phyloP scores from a whole-genome alignment of 2,113 vertebrate species.

The Bubalus kerabau region DNA sequence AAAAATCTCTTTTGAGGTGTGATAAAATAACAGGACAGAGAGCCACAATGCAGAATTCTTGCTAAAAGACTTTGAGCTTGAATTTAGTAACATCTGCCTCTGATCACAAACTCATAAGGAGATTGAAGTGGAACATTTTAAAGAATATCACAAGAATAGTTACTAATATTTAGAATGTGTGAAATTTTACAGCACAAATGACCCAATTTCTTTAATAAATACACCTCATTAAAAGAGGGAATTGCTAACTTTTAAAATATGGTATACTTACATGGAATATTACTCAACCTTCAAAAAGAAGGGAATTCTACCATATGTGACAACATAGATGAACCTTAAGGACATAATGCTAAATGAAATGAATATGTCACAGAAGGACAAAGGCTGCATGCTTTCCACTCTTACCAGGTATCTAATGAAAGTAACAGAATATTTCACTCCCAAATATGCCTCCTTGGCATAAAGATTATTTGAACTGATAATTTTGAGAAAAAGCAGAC shows the following conservation, averaged over 20 bases:
- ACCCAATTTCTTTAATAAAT: neutral
- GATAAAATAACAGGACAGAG: neutral
- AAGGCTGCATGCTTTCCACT: neutral
- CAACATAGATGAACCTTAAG: neutral
- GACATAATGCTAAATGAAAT: neutral
- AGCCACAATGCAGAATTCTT: neutral
- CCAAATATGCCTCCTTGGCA: neutral
- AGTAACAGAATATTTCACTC: neutral
- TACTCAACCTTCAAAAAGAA: neutral
- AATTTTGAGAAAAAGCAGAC: neutral
- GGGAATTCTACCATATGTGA: neutral
- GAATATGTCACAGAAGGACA: neutral
- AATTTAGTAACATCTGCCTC: neutral
- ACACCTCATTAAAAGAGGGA: neutral
- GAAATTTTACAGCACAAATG: neutral
- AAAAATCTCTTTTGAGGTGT: neutral
- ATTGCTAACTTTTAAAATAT: neutral
- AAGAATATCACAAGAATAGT: neutral
- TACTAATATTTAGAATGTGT: neutral
- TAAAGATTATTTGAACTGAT: neutral
- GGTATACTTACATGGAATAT: neutral
- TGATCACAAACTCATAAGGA: neutral
- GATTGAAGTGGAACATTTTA: neutral
- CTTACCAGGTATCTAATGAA: neutral
- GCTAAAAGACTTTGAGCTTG: neutral